Percentiles rank a stretch among this genome's conserved stretches.
Conservation (phyloP, 1,140 invertebrate species). For the Agrypnia vestita region DNA sequence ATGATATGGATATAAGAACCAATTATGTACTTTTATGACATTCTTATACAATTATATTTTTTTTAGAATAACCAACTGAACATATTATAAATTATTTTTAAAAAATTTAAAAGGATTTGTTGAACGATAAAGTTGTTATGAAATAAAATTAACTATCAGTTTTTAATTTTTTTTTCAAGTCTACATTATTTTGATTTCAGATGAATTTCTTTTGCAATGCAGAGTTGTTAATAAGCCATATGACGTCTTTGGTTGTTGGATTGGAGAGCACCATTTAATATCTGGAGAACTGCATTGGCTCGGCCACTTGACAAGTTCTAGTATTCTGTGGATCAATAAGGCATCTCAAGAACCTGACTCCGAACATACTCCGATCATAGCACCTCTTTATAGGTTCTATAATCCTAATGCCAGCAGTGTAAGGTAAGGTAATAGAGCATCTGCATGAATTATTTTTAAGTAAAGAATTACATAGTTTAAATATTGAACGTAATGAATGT, state of each 20-base stretch:
- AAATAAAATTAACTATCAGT: too few species aligned
- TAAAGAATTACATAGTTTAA: too few species aligned
- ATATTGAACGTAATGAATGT: too few species aligned
- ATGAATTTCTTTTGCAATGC: conserved; percentile 77
- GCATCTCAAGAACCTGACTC: conserved; percentile 86
- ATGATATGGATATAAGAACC: too few species aligned
- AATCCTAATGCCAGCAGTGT: conserved; percentile 89
- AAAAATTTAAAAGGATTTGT: too few species aligned
- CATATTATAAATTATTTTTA: too few species aligned
- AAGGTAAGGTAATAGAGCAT: conserved; percentile 65
- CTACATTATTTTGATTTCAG: conserved; percentile 46
- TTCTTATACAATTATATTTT: not conserved
- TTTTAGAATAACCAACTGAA: too few species aligned
- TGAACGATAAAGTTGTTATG: not conserved
- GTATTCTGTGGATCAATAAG: conserved; percentile 89
- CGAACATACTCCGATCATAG: conserved; percentile 87
- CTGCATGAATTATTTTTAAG: too few species aligned
- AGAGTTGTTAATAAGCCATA: conserved; percentile 90
- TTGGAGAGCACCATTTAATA: conserved; percentile 86
- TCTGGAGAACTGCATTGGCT: conserved; percentile 89
- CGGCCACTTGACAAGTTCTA: conserved; percentile 85
- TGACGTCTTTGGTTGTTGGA: conserved; percentile 93
- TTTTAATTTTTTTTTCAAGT: not conserved
- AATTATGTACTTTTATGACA: too few species aligned
- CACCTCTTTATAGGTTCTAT: conserved; percentile 85